Conservation (phyloP, 2,888 invertebrate genomes). For the Xylophagus ater region DNA sequence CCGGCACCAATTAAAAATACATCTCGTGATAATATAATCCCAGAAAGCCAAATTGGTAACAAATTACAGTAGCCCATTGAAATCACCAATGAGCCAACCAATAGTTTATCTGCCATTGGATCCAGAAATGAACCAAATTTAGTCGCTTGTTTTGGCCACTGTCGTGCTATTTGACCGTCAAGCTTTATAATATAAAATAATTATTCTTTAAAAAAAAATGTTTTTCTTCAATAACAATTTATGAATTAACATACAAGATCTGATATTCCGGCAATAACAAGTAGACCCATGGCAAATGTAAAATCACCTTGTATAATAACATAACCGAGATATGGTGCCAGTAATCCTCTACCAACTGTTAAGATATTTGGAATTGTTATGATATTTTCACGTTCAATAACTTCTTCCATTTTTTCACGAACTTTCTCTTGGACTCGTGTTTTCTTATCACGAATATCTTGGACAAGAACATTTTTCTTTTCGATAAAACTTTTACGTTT, state of each 20-base stretch:
- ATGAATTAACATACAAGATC: slow-evolving; percentile 61
- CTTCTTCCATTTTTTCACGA: slow-evolving; percentile 61
- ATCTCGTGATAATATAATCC: slow-evolving; percentile 76
- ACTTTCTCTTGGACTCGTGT: slow-evolving; percentile 60
- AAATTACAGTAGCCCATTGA: slow-evolving; percentile 75
- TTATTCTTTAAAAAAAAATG: slow-evolving; percentile 18
- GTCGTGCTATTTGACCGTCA: slow-evolving; percentile 94
- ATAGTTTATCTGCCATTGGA: slow-evolving; percentile 92
- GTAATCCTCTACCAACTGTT: slow-evolving; percentile 70
- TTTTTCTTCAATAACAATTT: slow-evolving; percentile 9
- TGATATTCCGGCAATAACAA: slow-evolving; percentile 78
- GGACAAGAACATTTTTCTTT: slow-evolving; percentile 51
- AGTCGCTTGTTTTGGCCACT: slow-evolving; percentile 81
- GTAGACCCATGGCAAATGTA: slow-evolving; percentile 65
- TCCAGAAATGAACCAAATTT: slow-evolving; percentile 91
- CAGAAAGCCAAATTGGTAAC: slow-evolving; percentile 71
- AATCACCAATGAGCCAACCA: slow-evolving; percentile 80
- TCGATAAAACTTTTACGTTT: slow-evolving; percentile 51
- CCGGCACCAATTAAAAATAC: slow-evolving; percentile 68
- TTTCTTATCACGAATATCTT: slow-evolving; percentile 60
- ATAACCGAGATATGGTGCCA: slow-evolving; percentile 83
- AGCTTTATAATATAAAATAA: slow-evolving; percentile 44
- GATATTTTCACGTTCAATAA: slow-evolving; percentile 63
- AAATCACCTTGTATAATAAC: slow-evolving; percentile 75
- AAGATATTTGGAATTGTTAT: slow-evolving; percentile 89